These are phyloP conservation scores for Micromussa lordhowensis DNA, from an alignment of 92 coral and sea anemone species.

Conservation along the genomic window DNA sequence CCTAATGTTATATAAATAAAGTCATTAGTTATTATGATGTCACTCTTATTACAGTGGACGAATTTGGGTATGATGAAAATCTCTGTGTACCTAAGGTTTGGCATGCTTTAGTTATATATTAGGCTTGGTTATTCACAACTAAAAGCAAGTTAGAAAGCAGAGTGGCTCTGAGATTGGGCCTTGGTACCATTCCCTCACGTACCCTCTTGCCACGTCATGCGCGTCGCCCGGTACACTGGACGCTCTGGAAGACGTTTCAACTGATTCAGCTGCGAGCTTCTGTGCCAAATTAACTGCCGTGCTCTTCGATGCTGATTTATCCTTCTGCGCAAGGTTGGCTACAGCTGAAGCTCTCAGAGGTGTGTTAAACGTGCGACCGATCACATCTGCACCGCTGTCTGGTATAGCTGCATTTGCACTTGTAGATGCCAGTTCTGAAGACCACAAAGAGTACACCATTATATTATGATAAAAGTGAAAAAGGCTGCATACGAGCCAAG, in stretches of 20 bases:
- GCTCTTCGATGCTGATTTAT: conserved; percentile 63
- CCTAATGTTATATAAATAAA: no score
- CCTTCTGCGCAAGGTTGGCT: conserved; percentile 91
- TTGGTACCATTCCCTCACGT: background rate
- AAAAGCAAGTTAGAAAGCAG: no score
- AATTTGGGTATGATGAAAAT: no score
- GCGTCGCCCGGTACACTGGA: conserved; percentile 95
- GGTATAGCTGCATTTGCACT: conserved; percentile 54
- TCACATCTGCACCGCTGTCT: conserved; percentile 72
- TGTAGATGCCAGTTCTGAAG: conserved; percentile 39
- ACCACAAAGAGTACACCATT: background rate
- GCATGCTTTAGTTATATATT: no score
- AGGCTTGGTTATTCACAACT: no score
- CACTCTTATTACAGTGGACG: no score
- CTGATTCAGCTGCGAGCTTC: conserved; percentile 82
- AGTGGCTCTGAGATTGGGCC: no score
- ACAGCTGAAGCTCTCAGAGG: conserved; percentile 97
- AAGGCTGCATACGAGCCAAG: no score
- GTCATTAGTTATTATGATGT: no score
- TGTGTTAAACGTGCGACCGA: conserved; percentile 92
- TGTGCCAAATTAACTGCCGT: conserved; percentile 42
- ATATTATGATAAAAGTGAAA: no score
- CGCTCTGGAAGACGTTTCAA: conserved; percentile 85
- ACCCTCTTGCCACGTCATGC: conserved; percentile 76
- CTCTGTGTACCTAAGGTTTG: no score